Percentiles rank a stretch among this genome's conserved stretches.
phyloP scores from a whole-genome alignment of 2,113 vertebrate species.

The Narcine bancroftii region DNA sequence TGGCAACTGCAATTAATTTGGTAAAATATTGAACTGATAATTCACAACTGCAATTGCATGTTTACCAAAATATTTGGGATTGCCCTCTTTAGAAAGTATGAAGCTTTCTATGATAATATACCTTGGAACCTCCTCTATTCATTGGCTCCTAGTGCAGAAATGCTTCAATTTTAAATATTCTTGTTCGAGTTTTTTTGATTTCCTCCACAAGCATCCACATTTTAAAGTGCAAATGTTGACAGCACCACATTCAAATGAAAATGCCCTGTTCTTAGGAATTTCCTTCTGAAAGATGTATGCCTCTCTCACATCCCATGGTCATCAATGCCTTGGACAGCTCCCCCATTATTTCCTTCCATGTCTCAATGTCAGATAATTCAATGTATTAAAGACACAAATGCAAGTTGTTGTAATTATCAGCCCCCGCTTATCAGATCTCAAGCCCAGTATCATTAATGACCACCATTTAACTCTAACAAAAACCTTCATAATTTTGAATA shows the following conservation, averaged over 20 bases:
- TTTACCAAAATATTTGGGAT: neutral
- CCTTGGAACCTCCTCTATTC: neutral
- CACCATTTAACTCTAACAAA: neutral
- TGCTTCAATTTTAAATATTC: neutral
- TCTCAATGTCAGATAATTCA: no score
- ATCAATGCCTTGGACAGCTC: neutral
- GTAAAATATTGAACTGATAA: neutral
- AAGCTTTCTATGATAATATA: neutral
- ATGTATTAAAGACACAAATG: neutral
- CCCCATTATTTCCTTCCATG: neutral
- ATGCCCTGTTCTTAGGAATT: no score
- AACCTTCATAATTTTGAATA: neutral
- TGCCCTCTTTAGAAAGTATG: neutral
- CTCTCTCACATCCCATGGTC: neutral
- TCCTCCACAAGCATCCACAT: no score
- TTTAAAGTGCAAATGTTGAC: no score
- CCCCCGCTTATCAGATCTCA: neutral
- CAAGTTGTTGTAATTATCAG: neutral
- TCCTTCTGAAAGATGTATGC: no score
- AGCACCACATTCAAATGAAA: no score
- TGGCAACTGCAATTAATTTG: neutral
- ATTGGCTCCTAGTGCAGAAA: neutral
- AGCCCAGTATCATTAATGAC: neutral
- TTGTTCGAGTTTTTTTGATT: neutral
- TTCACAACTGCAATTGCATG: neutral